These are phyloP conservation scores for Tetanocera ferruginea DNA, from an alignment of 2,888 invertebrate species.

Conservation along the genomic window DNA sequence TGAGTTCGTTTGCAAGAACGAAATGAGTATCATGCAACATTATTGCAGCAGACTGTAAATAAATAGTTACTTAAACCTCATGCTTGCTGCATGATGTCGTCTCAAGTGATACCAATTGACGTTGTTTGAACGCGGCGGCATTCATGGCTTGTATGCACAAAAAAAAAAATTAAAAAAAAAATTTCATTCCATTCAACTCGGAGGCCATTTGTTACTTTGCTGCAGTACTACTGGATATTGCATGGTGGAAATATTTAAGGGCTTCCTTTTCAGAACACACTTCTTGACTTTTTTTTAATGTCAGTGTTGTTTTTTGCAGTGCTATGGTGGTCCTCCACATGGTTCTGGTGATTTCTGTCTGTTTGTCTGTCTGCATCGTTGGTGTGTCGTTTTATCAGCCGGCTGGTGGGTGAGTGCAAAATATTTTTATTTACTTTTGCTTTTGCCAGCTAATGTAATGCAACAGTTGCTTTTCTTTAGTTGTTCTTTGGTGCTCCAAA, in stretches of 20 bases:
- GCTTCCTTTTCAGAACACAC: no score
- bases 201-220: neutral
- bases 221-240: neutral
- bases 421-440: neutral
- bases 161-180: neutral
- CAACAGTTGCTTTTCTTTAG: slow-evolving; percentile 20
- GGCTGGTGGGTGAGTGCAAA: neutral
- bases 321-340: neutral
- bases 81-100: neutral
- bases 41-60: neutral
- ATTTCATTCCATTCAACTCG: neutral
- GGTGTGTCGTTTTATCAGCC: no score
- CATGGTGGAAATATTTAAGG: no score
- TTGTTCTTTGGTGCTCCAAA: neutral
- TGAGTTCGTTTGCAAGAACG: neutral
- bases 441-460: neutral
- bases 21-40: neutral
- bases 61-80: slow-evolving; percentile 22
- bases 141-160: neutral
- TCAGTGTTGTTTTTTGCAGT: no score
- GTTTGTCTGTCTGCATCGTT: neutral
- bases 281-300: no score
- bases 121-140: neutral
- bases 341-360: neutral
- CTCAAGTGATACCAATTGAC: slow-evolving; percentile 21